These are phyloP conservation scores for Linepithema humile DNA, from an alignment of 1,140 invertebrate species.

Conservation along the genomic window DNA sequence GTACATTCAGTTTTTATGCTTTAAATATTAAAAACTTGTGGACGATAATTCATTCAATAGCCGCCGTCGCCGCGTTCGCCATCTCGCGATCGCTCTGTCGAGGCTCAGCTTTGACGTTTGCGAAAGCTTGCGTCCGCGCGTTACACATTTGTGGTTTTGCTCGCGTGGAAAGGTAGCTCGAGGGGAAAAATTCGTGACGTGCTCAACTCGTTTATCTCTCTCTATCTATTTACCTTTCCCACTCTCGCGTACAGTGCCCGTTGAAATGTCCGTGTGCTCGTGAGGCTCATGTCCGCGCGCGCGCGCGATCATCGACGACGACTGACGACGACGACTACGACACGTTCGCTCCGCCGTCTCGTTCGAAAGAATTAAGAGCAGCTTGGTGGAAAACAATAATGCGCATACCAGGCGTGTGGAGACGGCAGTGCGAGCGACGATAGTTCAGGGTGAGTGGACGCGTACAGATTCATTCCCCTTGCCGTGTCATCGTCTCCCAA, in stretches of 20 bases:
- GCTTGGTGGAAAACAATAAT: constrained; percentile 63
- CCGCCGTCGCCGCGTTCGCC: too few relatives aligned
- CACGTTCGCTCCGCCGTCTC: constrained; percentile 1
- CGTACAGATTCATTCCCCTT: constrained; percentile 40
- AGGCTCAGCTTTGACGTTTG: too few relatives aligned
- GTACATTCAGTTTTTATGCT: too few relatives aligned
- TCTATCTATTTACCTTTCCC: neutral
- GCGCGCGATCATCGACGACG: neutral
- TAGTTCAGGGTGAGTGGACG: constrained; percentile 70
- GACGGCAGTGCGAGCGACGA: constrained; percentile 67
- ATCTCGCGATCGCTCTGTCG: too few relatives aligned
- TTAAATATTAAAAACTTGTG: too few relatives aligned
- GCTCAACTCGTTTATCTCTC: constrained; percentile 59
- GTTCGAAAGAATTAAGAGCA: neutral
- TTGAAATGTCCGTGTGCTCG: constrained; percentile 58
- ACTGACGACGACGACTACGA: constrained; percentile 29
- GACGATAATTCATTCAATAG: too few relatives aligned
- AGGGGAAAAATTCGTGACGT: constrained; percentile 70
- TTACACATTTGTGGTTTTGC: constrained; percentile 57
- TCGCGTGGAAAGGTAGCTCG: constrained; percentile 68
- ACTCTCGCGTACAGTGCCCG: neutral
- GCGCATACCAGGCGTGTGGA: constrained; percentile 64
- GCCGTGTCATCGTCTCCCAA: constrained; percentile 2
- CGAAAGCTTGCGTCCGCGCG: too few relatives aligned
- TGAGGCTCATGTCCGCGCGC: constrained; percentile 34